Base-by-base conservation (phyloP, 2,113 vertebrate species). In the Prochilodus magdalenae region DNA sequence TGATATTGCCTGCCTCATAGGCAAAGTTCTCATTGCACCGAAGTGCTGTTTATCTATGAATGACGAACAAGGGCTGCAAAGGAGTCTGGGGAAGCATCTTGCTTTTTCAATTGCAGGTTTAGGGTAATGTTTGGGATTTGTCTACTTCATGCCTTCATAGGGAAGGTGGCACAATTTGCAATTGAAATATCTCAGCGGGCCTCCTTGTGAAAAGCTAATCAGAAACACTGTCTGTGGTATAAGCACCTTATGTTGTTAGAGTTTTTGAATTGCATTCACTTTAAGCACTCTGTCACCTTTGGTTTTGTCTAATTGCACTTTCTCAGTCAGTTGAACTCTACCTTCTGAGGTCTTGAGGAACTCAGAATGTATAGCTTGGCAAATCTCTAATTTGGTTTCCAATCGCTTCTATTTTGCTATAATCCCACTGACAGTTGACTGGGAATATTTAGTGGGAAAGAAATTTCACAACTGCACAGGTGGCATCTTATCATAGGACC, bases 151-250 rank as follows among this genome's bases (percentile, higher is more conserved):
- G 15, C 15, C n/a, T n/a, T n/a, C n/a, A n/a, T 18, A 33, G 30
- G 29, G 11, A 40, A 36, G 33, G 0, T 67, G 16, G 20, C 22
- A 15, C 18, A 40, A 67, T 67, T 67, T 67, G 33, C 30, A 36
- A 36, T 67, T 40, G 66, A 70, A 70, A 70, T 36, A 67, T 67
- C 65, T 66, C 63, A 10, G 16, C 16, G 63, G 63, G 29, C 5
- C 20, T 57, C 18, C 29, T 36, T 67, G 36, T 2, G 65, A 67
- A 67, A 36, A 22, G 14, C 30, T 67, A 67, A 67, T 33, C 33
- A 11, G 65, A 67, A 67, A 67, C 8, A 8, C 30, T 36, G 18
- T 67, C 65, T 22, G 27, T 65, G 8, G 15, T 66, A 33, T 30
- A 30, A 67, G 36, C 30, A 22, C 1, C 14, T 57, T 15, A 8